phyloP scores from a whole-genome alignment of 23 tunicate genomes.

The Clavelina lepadiformis region DNA sequence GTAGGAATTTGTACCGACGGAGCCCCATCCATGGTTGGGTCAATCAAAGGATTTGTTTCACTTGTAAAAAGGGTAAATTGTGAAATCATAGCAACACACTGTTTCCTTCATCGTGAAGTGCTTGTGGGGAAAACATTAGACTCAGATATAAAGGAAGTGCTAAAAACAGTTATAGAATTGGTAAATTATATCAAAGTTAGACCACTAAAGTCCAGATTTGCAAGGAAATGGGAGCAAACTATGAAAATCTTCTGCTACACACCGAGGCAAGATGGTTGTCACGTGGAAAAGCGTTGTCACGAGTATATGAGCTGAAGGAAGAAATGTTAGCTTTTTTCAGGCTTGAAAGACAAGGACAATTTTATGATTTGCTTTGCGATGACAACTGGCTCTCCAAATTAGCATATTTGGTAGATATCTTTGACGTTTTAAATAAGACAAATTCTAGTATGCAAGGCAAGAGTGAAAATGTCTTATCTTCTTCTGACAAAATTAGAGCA shows the following conservation, averaged over 20 bases:
- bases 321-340: conserved; percentile 31
- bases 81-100: conserved; percentile 20
- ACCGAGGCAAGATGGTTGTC: conserved; percentile 44
- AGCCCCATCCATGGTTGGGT: conserved; percentile 22
- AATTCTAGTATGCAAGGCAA: conserved; percentile 32
- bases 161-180: conserved; percentile 25
- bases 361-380: conserved; percentile 33
- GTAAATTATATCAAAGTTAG: conserved; percentile 26
- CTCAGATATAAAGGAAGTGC: conserved; percentile 10
- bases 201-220: conserved; percentile 30
- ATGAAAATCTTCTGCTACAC: conserved; percentile 35
- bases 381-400: conserved; percentile 27
- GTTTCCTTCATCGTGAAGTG: conserved; percentile 33
- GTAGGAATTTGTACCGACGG: conserved; percentile 27
- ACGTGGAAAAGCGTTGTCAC: conserved; percentile 37
- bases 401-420: conserved; percentile 42
- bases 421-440: conserved; percentile 39
- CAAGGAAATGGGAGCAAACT: conserved; percentile 30
- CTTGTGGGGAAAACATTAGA: conserved; percentile 26
- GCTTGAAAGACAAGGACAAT: conserved; percentile 35
- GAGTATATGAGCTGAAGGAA: conserved; percentile 39
- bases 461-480: conserved; percentile 18
- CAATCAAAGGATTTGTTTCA: conserved; percentile 22
- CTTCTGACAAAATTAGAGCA: conserved; percentile 20
- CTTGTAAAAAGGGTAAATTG: conserved; percentile 9